These are phyloP conservation scores for Colossoma macropomum DNA, from an alignment of 2,113 vertebrate species.

Conservation along the genomic window DNA sequence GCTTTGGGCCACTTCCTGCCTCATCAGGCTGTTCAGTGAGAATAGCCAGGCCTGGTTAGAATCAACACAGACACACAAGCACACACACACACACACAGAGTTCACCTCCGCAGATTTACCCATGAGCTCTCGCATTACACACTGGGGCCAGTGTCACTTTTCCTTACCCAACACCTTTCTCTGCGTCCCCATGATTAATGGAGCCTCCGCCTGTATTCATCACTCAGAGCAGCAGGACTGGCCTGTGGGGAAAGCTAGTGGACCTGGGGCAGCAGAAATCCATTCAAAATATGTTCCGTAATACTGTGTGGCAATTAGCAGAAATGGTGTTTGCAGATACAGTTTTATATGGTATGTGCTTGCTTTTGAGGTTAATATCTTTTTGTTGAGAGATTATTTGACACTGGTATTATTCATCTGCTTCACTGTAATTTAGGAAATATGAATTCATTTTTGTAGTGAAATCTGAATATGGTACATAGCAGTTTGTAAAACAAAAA, in stretches of 20 bases:
- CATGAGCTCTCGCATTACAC: constrained; percentile 41
- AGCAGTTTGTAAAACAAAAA: not conserved
- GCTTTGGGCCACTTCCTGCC: constrained; percentile 57
- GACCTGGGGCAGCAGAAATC: constrained; percentile 24
- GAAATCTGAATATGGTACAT: not conserved
- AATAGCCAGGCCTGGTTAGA: constrained; percentile 53
- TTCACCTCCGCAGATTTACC: constrained; percentile 30
- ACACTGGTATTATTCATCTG: not conserved
- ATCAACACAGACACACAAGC: constrained; percentile 42
- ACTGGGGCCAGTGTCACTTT: constrained; percentile 49
- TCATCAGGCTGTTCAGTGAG: constrained; percentile 53
- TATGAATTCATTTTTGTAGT: not conserved
- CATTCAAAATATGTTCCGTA: not conserved
- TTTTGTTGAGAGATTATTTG: constrained; percentile 17
- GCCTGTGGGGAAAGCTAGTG: constrained; percentile 21
- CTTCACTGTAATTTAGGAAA: not conserved
- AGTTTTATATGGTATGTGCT: not conserved
- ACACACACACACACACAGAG: constrained; percentile 31
- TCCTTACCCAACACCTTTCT: constrained; percentile 55
- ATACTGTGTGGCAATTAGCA: constrained; percentile 27
- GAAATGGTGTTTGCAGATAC: not conserved
- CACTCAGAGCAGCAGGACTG: constrained; percentile 27
- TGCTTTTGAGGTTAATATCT: not conserved
- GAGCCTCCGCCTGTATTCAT: constrained; percentile 42
- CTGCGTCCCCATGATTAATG: constrained; percentile 54